Conservation (phyloP, 2,888 invertebrate genomes). For the Vesta saturnalis region DNA sequence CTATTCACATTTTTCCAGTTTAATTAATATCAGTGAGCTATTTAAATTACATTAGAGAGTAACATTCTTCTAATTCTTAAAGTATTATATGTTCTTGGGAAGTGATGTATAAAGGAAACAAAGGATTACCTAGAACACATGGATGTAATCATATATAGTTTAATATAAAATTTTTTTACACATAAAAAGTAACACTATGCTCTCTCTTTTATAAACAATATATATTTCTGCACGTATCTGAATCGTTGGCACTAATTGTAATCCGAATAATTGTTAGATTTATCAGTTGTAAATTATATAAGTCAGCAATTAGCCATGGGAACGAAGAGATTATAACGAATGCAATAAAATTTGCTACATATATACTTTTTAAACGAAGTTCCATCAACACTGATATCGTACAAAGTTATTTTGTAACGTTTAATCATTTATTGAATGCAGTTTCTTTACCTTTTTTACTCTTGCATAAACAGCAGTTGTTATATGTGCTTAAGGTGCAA, state of each 20-base stretch:
- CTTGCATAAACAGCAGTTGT: slow-evolving; percentile 11
- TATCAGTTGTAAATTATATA: slow-evolving; percentile 25
- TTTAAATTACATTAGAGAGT: neutral
- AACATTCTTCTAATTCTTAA: neutral
- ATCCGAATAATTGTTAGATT: slow-evolving; percentile 36
- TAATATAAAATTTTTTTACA: neutral
- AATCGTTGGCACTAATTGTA: slow-evolving; percentile 32
- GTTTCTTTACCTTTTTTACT: neutral
- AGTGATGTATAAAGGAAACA: neutral
- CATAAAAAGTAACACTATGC: neutral
- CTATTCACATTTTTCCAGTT: neutral
- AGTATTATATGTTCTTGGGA: neutral
- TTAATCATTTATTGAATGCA: neutral
- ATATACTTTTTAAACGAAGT: slow-evolving; percentile 14
- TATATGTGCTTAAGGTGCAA: neutral
- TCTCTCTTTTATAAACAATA: neutral
- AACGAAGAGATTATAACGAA: slow-evolving; percentile 18
- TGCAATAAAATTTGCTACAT: slow-evolving; percentile 20
- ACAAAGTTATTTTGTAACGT: neutral
- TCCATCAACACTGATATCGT: no score
- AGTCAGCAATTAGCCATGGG: slow-evolving; percentile 32
- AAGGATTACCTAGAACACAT: neutral
- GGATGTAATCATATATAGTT: neutral
- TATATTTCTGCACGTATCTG: slow-evolving; percentile 21
- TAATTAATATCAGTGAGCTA: neutral